Conservation (phyloP, 2,113 vertebrate species). For the Lathamus discolor region DNA sequence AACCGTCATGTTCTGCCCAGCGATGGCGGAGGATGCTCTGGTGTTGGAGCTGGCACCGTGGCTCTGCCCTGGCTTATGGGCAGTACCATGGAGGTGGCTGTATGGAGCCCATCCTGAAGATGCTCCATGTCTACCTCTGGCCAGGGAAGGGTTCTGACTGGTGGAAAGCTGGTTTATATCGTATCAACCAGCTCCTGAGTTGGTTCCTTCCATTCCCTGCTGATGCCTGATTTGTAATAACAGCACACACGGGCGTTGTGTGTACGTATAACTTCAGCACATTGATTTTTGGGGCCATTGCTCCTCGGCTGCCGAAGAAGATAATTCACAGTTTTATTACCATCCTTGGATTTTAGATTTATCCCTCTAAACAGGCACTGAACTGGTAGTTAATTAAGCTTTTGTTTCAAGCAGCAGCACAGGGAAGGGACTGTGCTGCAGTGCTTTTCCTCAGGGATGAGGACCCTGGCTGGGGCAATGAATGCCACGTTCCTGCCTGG, state of each 20-base stretch:
- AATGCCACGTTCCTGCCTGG: rapidly evolving
- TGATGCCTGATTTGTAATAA: background rate
- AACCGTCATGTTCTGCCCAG: rapidly evolving
- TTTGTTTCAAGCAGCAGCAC: conserved; percentile 19
- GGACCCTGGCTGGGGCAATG: background rate
- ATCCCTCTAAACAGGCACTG: conserved; percentile 52
- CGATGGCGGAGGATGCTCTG: background rate
- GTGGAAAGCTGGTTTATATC: background rate
- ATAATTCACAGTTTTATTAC: conserved; percentile 59
- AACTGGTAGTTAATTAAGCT: conserved; percentile 61
- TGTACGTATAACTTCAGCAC: background rate
- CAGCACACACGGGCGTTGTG: background rate
- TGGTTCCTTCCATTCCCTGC: background rate
- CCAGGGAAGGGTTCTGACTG: background rate
- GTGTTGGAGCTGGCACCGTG: rapidly evolving
- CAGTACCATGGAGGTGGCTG: background rate
- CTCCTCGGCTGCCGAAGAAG: background rate
- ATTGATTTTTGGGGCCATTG: conserved; percentile 40
- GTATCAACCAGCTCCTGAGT: background rate
- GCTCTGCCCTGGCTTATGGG: background rate
- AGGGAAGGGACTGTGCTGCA: background rate
- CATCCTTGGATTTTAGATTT: conserved; percentile 37
- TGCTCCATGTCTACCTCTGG: background rate
- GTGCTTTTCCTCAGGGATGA: background rate
- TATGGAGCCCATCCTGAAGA: rapidly evolving